phyloP scores from a whole-genome alignment of 2,113 vertebrate genomes.

The Stigmatopora nigra region DNA sequence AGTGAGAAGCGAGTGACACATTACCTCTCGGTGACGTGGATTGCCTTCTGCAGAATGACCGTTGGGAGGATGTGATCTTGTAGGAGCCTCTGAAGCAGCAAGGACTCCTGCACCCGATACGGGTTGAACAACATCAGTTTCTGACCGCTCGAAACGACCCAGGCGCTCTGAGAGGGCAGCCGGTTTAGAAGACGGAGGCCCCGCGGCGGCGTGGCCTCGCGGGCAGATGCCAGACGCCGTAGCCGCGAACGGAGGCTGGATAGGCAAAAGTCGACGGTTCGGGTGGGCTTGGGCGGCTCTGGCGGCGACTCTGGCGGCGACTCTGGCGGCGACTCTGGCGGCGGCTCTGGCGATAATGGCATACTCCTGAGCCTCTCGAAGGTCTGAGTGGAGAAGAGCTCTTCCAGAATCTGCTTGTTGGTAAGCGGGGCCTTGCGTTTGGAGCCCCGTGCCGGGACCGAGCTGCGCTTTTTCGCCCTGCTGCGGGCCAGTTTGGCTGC shows the following conservation, averaged over 20 bases:
- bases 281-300: conserved; percentile 46
- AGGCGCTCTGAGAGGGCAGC: conserved; percentile 81
- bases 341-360: too few relatives aligned
- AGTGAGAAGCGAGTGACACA: conserved; percentile 41
- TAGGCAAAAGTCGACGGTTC: conserved; percentile 77
- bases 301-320: not conserved
- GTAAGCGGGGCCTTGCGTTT: conserved; percentile 73
- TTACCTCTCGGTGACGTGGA: conserved; percentile 86
- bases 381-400: conserved; percentile 72
- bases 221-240: conserved; percentile 55
- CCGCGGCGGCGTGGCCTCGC: conserved; percentile 37
- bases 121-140: conserved; percentile 84
- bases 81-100: conserved; percentile 83
- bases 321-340: not conserved
- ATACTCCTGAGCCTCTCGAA: conserved; percentile 68
- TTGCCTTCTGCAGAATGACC: conserved; percentile 75
- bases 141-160: conserved; percentile 78
- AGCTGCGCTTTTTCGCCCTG: conserved; percentile 41
- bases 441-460: conserved; percentile 51
- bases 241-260: conserved; percentile 68
- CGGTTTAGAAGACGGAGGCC: conserved; percentile 74
- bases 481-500: conserved; percentile 51
- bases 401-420: conserved; percentile 82
- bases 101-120: conserved; percentile 84
- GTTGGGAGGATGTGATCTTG: conserved; percentile 83